phyloP scores from a whole-genome alignment of 2,888 invertebrate species.

The Himalopsyche tibetana region DNA sequence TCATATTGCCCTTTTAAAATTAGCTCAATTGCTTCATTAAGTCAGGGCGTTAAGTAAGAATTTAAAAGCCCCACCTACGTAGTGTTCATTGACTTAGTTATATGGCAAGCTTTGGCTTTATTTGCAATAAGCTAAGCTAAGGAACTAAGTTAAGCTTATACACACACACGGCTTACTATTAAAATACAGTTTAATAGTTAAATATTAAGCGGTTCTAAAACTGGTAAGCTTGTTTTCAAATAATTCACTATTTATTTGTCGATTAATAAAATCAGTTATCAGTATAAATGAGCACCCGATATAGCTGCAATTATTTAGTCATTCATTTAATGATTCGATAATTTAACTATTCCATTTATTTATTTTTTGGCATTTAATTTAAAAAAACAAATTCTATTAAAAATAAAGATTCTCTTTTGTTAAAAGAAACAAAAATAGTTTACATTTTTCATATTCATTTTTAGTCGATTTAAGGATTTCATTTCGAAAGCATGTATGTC shows the following conservation, averaged over 20 bases:
- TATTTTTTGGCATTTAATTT: too few relatives aligned
- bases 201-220: neutral
- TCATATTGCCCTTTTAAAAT: slow-evolving; percentile 35
- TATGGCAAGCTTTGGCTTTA: neutral
- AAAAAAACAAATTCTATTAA: too few relatives aligned
- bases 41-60: neutral
- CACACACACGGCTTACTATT: neutral
- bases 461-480: too few relatives aligned
- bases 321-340: too few relatives aligned
- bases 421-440: too few relatives aligned
- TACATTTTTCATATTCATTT: too few relatives aligned
- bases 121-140: neutral
- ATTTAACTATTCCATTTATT: too few relatives aligned
- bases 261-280: neutral
- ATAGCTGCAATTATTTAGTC: too few relatives aligned
- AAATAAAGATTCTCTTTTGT: too few relatives aligned
- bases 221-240: neutral
- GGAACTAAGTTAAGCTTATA: neutral
- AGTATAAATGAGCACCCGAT: neutral
- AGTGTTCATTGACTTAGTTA: slow-evolving; percentile 1
- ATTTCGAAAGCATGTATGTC: too few relatives aligned
- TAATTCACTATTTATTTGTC: too few relatives aligned
- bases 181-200: neutral
- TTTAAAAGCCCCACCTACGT: slow-evolving; percentile 14
- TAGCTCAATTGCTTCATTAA: slow-evolving; percentile 17